Base-by-base conservation (phyloP, 1,140 invertebrate genomes). In the Hylyphantes graminicola region DNA sequence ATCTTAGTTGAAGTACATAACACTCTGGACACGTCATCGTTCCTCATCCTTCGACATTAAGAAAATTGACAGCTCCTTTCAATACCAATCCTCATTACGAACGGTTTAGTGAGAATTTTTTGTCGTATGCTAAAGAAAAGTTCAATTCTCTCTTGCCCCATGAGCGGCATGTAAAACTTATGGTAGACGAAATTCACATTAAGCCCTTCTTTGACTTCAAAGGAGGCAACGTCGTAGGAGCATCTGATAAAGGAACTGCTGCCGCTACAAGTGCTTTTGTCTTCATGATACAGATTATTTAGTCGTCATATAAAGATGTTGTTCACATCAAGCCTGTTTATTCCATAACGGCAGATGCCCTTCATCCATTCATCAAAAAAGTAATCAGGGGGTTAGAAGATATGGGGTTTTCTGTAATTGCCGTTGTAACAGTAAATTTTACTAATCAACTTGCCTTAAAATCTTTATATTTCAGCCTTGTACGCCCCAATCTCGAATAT, bases 311-410 rank as follows among this genome's bases (percentile, higher is more conserved):
- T 35, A 35, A 35, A 35, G 35, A 35, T 35, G 35, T 35, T 35
- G 35, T 35, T 35, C 35, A 35, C 35, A 35, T 35, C 35, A 35
- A 2, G 35, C 1, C 65, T 53, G 67, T 78, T 53, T 21, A 78
- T 65, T 10, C 67, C 8, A 78, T 87, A 17, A 67, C 11, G 13
- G 80, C 63, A 64, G 72, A 85, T 57, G 13, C 35, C 17, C 35
- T 86, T 8, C 74, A 77, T 72, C 8, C 50, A 11, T 21, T 82
- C 55, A 21, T 85, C 35, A 65, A 65, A 65, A 65, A 19, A 65
- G 17, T 65, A 19, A 10, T 15, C 21, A 10, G 5, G 2, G 17
- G 17, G 2, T 79, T 87, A 8, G 76, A 87, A 19, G 53, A 19
- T 35, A 75, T 75, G 21, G n/a, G 54, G n/a, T n/a, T n/a, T n/a